These are phyloP conservation scores for Eupeodes latifasciatus DNA, from an alignment of 2,888 invertebrate genomes.

Conservation along the genomic window DNA sequence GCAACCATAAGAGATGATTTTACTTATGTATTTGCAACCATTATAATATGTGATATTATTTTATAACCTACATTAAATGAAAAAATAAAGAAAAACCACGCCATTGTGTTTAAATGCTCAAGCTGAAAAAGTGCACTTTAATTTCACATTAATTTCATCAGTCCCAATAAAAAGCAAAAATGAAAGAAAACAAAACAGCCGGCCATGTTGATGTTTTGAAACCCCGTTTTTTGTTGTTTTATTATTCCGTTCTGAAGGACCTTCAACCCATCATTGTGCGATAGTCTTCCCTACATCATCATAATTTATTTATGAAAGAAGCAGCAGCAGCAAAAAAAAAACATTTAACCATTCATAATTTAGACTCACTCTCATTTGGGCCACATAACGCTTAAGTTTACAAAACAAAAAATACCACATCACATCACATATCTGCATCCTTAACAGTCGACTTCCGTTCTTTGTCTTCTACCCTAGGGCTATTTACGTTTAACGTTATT, in stretches of 20 bases:
- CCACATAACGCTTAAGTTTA: conserved; percentile 12
- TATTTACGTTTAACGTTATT: conserved; percentile 57
- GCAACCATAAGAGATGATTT: conserved; percentile 4
- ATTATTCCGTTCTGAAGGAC: conserved; percentile 34
- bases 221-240: neutral
- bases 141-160: conserved; percentile 35
- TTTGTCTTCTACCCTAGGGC: conserved; percentile 65
- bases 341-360: conserved; percentile 58
- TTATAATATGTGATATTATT: neutral
- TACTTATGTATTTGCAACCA: neutral
- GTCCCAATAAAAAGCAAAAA: neutral
- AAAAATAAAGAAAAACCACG: neutral
- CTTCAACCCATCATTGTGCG: conserved; percentile 58
- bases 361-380: conserved; percentile 63
- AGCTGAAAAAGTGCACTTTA: conserved; percentile 34
- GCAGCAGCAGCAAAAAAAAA: conserved; percentile 18
- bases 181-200: conserved; percentile 16
- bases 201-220: conserved; percentile 35
- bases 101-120: conserved; percentile 38
- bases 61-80: conserved; percentile 16
- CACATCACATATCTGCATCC: conserved; percentile 61
- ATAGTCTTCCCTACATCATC: conserved; percentile 54
- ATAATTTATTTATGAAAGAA: conserved; percentile 46
- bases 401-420: conserved; percentile 12
- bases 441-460: conserved; percentile 76